Base-by-base conservation (phyloP, 2,888 invertebrate species). In the Myopa tessellatipennis region DNA sequence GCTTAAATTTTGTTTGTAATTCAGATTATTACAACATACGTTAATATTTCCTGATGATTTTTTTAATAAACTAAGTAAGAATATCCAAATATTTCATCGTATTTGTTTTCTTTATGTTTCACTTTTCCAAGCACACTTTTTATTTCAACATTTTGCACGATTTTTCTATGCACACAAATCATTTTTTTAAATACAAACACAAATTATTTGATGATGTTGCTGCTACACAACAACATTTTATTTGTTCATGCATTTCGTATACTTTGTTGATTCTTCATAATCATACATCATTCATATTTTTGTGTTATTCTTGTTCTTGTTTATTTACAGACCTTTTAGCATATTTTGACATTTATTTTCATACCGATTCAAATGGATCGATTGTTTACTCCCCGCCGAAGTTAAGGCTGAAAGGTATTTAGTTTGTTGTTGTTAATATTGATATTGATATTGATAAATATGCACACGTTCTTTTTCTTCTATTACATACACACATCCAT, bases 291-390 rank as follows among this genome's bases (percentile, higher is more conserved):
- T 80, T 78, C 67, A 76, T 79, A 79, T 36, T 73, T 40, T 69
- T 78, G 55, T 74, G 34, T 77, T 69, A 26, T 75, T 50, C 78
- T 77, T 78, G 76, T 80, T 79, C 81, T 82, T 79, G 73, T 85
- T 87, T 87, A 87, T 89, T 93, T 93, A 88, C 93, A 93, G 93
- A 93, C 91, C 91, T 93, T 88, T 91, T 92, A 91, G 92, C 93
- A 91, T 93, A 92, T 91, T 92, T 92, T 90, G 91, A 92, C 89
- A 91, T 93, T 90, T 91, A 92, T 89, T 93, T 94, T 90, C 94
- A 94, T 86, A 94, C 93, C 87, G 94, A 95, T 91, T 92, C 93
- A 84, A 91, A 92, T 86, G 94, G 94, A 88, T 92, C 91, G 83
- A 92, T 87, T 83, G 86, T 88, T 85, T 92, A 92, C 89, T 91